Conservation (phyloP, 2,888 invertebrate genomes). For the Lucinisca nassula region DNA sequence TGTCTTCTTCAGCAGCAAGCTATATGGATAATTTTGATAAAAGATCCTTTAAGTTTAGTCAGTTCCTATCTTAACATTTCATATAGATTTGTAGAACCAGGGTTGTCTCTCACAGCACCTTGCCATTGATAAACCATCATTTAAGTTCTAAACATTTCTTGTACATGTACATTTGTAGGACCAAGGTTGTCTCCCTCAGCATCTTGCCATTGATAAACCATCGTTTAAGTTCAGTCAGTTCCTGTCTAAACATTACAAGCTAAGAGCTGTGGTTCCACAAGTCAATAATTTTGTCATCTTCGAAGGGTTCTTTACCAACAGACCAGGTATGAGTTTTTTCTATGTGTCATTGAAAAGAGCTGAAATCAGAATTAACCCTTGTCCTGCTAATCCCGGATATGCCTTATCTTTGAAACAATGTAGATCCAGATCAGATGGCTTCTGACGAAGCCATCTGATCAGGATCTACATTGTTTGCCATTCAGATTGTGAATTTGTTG, state of each 20-base stretch:
- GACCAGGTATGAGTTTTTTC: conserved; percentile 63
- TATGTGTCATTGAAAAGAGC: no score
- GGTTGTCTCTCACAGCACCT: conserved; percentile 90
- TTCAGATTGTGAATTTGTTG: no score
- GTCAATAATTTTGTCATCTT: conserved; percentile 96
- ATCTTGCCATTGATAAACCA: conserved; percentile 97
- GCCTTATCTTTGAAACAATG: no score
- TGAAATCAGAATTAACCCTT: no score
- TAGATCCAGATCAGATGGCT: no score
- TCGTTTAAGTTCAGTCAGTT: conserved; percentile 96
- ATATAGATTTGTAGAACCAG: not conserved
- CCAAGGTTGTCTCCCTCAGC: conserved; percentile 89
- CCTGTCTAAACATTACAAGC: conserved; percentile 94
- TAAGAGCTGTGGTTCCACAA: conserved; percentile 92
- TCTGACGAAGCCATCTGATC: no score
- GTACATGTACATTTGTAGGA: not conserved
- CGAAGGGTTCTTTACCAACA: conserved; percentile 92
- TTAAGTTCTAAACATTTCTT: not conserved
- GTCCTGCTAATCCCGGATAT: no score
- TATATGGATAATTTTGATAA: no score
- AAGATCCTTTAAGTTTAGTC: no score
- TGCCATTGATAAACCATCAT: no score
- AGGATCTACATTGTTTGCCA: no score
- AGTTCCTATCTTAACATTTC: not conserved
- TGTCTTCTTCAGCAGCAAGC: no score